phyloP scores from a whole-genome alignment of 2,888 invertebrate genomes.

The Hyposoter dolosus region DNA sequence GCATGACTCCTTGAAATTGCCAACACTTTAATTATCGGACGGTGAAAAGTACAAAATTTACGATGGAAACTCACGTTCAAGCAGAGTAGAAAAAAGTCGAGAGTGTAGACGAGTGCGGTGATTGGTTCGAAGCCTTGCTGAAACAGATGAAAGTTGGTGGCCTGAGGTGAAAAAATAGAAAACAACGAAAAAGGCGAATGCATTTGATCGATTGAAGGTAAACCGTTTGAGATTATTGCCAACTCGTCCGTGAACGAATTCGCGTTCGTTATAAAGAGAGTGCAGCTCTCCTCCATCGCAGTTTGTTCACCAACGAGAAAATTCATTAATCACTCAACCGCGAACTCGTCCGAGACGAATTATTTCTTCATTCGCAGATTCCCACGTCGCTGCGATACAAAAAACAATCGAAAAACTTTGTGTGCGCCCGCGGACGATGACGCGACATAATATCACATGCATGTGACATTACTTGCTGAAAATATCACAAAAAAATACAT shows the following conservation, averaged over 20 bases:
- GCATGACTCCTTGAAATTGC: background rate
- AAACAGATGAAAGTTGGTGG: slow-evolving; percentile 80
- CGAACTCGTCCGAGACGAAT: slow-evolving; percentile 4
- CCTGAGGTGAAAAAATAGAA: background rate
- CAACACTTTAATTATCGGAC: background rate
- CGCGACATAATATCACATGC: background rate
- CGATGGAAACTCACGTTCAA: slow-evolving; percentile 89
- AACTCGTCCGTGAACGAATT: slow-evolving; percentile 57
- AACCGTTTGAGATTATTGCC: slow-evolving; percentile 51
- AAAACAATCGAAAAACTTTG: background rate
- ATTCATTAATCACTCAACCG: slow-evolving; percentile 36
- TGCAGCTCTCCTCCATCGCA: slow-evolving; percentile 27
- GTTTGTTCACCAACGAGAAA: slow-evolving; percentile 47
- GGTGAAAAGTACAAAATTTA: background rate
- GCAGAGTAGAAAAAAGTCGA: slow-evolving; percentile 91
- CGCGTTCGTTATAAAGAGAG: slow-evolving; percentile 53
- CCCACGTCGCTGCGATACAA: background rate
- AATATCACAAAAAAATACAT: no score
- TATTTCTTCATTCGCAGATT: background rate
- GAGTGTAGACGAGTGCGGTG: slow-evolving; percentile 90
- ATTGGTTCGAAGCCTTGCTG: slow-evolving; percentile 91
- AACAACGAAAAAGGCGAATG: slow-evolving; percentile 29
- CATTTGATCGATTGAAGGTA: slow-evolving; percentile 61
- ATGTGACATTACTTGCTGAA: background rate
- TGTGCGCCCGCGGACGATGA: no score